Percentiles rank a stretch among this genome's conserved stretches.
These are phyloP conservation scores for Rapana venosa DNA, from an alignment of 2,888 invertebrate genomes.

Conservation along the genomic window DNA sequence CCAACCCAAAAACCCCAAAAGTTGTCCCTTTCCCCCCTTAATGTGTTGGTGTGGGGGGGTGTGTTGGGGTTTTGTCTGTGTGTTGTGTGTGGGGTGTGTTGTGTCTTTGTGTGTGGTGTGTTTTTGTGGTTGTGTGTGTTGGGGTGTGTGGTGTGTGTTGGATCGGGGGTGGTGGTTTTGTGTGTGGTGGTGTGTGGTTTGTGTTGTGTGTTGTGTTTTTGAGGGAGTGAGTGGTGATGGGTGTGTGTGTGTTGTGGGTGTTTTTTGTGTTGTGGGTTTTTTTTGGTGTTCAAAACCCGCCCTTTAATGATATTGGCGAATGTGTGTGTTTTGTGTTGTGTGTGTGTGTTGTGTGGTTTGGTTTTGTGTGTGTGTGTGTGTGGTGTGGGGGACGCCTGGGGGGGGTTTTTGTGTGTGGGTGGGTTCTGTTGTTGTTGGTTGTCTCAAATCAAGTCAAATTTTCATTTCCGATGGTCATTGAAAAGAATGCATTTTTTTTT, in stretches of 20 bases:
- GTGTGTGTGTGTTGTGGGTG: background rate
- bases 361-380: slow-evolving; percentile 23
- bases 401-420: background rate
- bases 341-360: background rate
- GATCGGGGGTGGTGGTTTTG: background rate
- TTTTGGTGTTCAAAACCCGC: background rate
- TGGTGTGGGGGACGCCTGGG: background rate
- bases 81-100: no score
- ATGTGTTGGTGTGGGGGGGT: background rate
- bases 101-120: background rate
- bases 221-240: background rate
- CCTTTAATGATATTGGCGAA: no score
- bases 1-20: no score
- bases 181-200: background rate
- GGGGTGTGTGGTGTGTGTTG: background rate
- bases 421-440: background rate
- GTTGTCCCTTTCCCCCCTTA: no score
- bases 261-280: background rate
- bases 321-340: background rate
- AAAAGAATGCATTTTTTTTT: background rate
- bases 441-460: no score
- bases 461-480: no score
- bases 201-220: background rate
- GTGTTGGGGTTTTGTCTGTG: background rate
- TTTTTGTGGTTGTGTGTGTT: background rate